Percentiles rank a stretch among this genome's conserved stretches.
These are phyloP conservation scores for Capromys pilorides DNA, from an alignment of 2,797 vertebrate genomes.

Conservation along the genomic window DNA sequence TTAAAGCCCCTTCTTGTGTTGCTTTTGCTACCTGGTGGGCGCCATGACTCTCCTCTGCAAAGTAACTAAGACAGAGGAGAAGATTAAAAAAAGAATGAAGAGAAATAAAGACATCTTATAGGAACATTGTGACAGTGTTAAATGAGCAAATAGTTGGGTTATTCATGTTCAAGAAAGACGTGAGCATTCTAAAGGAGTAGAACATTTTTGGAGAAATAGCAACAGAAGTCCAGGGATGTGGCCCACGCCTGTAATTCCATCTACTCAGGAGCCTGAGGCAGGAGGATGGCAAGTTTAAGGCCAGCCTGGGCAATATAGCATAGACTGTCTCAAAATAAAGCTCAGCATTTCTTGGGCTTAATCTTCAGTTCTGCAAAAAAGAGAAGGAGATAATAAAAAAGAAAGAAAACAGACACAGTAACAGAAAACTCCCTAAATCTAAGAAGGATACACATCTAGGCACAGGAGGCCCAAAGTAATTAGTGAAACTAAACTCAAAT, in stretches of 20 bases:
- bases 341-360: background rate
- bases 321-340: background rate
- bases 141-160: background rate
- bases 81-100: background rate
- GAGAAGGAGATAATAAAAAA: background rate
- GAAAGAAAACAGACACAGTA: background rate
- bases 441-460: background rate
- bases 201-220: background rate
- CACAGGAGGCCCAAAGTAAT: background rate
- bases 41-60: background rate
- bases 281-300: background rate
- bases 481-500: background rate
- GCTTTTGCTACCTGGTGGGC: no score
- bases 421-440: background rate
- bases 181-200: background rate
- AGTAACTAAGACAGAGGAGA: background rate
- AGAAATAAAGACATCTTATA: background rate
- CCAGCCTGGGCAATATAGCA: background rate
- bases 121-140: background rate
- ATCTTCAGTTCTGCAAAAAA: background rate
- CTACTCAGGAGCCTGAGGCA: background rate
- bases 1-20: no score
- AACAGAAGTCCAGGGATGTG: background rate
- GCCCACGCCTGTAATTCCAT: background rate
- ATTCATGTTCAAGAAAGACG: background rate